phyloP scores from a whole-genome alignment of 2,113 vertebrate species.

The Syngnathus scovelli region DNA sequence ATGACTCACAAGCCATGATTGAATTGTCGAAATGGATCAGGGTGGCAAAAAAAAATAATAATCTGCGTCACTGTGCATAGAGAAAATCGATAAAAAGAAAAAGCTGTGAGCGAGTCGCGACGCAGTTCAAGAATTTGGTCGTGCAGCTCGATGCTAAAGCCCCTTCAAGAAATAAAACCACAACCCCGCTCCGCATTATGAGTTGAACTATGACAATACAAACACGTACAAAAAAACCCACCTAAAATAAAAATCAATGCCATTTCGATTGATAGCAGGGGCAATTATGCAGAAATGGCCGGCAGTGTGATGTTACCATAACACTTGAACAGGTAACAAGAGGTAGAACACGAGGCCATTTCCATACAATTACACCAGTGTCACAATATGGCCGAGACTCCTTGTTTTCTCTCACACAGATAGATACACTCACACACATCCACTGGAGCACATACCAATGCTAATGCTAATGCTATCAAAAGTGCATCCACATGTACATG shows the following conservation, averaged over 20 bases:
- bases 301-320: conserved; percentile 75
- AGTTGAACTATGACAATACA: conserved; percentile 9
- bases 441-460: conserved; percentile 31
- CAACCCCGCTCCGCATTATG: conserved; percentile 21
- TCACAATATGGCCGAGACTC: conserved; percentile 46
- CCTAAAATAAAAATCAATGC: conserved; percentile 36
- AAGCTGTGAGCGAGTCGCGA: conserved; percentile 33
- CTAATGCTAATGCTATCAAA: conserved; percentile 55
- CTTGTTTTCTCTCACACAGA: conserved; percentile 10
- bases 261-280: conserved; percentile 47
- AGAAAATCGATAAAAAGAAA: conserved; percentile 34
- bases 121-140: conserved; percentile 53
- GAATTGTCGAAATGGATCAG: conserved; percentile 1
- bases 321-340: conserved; percentile 76
- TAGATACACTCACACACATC: conserved; percentile 10
- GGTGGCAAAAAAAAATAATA: background rate
- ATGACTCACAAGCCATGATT: background rate
- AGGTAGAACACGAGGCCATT: conserved; percentile 77
- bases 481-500: conserved; percentile 71
- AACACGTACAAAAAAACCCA: conserved; percentile 33
- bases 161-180: background rate
- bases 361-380: conserved; percentile 70
- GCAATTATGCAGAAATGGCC: conserved; percentile 77
- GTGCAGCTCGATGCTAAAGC: conserved; percentile 48
- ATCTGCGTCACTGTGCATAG: conserved; percentile 49